phyloP scores from a whole-genome alignment of 2,797 vertebrate genomes.

The Ambastaia sidthimunki region DNA sequence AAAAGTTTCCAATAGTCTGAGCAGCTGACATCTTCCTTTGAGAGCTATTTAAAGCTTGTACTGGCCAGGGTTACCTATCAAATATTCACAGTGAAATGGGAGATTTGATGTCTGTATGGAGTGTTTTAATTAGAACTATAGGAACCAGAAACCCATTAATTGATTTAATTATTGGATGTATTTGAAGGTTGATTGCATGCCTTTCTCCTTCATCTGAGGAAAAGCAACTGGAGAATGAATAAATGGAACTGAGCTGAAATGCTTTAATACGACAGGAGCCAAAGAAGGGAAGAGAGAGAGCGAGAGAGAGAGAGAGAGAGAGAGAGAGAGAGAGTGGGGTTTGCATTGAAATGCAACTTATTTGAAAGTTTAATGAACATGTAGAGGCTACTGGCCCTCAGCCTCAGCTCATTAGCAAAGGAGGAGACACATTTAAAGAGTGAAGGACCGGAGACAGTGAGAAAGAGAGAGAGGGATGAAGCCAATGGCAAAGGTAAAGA shows the following conservation, averaged over 20 bases:
- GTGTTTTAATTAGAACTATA: slow-evolving; percentile 34
- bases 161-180: background rate
- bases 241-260: background rate
- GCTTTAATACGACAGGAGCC: slow-evolving; percentile 5
- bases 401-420: slow-evolving; percentile 33
- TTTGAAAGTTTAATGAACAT: slow-evolving; percentile 3
- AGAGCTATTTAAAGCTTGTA: slow-evolving; percentile 38
- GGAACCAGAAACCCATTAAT: slow-evolving; percentile 17
- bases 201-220: background rate
- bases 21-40: slow-evolving; percentile 2
- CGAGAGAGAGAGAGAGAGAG: background rate
- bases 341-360: slow-evolving; percentile 7
- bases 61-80: slow-evolving; percentile 45
- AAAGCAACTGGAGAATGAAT: background rate
- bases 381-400: background rate
- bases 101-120: slow-evolving; percentile 37
- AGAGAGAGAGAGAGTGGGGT: background rate
- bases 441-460: slow-evolving; percentile 11
- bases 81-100: slow-evolving; percentile 26
- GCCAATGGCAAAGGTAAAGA: background rate
- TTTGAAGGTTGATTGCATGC: background rate
- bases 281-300: too few species aligned
- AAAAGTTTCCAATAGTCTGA: slow-evolving; percentile 7
- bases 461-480: background rate
- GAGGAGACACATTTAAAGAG: slow-evolving; percentile 3